These are phyloP conservation scores for Cantharis lateralis DNA, from an alignment of 2,888 invertebrate genomes.

Conservation along the genomic window DNA sequence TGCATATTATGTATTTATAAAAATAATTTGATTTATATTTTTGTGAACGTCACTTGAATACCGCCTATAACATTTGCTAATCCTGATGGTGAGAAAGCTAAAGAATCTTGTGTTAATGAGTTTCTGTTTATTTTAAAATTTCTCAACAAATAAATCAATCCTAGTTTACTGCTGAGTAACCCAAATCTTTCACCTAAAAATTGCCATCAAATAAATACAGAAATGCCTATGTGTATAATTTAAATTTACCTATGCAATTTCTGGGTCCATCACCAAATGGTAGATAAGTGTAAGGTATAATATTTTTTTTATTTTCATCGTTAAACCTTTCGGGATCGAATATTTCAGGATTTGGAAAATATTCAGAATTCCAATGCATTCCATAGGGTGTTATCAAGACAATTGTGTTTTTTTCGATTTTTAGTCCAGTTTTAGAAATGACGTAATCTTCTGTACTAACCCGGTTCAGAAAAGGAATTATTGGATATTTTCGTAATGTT, in stretches of 20 bases:
- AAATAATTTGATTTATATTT: not conserved
- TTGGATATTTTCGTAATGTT: constrained; percentile 54
- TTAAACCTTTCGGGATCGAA: constrained; percentile 53
- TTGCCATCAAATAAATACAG: not conserved
- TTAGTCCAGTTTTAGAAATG: constrained; percentile 39
- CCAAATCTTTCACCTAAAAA: constrained; percentile 9
- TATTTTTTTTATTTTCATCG: constrained; percentile 35
- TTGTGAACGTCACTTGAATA: not conserved
- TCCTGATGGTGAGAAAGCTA: not conserved
- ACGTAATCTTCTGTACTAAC: constrained; percentile 42
- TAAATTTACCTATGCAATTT: not conserved
- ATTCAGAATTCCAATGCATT: constrained; percentile 49
- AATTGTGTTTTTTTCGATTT: constrained; percentile 47
- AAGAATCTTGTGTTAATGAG: not conserved
- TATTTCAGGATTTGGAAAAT: constrained; percentile 50
- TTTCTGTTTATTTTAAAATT: not conserved
- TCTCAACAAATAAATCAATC: not conserved
- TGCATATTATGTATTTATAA: no score
- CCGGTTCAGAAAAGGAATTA: constrained; percentile 46
- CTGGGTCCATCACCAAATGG: not conserved
- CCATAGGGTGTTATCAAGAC: constrained; percentile 48
- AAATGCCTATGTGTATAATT: not conserved
- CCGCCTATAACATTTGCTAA: not conserved
- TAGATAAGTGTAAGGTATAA: not conserved
- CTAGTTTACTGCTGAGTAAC: constrained; percentile 1